A percentile compares a stretch with the other conserved stretches of the same genome.
Evolutionary conservation across 2,113 vertebrate species (phyloP).

Genomic region (Rhynchomys soricoides): DNA sequence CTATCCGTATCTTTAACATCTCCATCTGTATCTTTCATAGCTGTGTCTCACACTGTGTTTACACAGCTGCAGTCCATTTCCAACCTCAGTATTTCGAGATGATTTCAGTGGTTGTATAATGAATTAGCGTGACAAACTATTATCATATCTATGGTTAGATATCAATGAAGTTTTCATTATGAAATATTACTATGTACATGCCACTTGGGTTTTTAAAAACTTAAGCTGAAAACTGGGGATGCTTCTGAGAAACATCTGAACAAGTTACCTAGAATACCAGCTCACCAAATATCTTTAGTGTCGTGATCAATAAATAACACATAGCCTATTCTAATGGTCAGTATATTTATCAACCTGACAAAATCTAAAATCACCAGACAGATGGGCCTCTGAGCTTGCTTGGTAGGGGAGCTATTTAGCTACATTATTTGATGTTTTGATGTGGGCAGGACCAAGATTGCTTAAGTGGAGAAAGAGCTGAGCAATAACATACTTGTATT

Average conservation of each 20-base stretch:
- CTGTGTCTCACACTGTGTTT: neutral
- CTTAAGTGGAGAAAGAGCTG: neutral
- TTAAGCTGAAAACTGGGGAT: neutral
- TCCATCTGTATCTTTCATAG: neutral
- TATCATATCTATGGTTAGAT: neutral
- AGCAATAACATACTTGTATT: neutral
- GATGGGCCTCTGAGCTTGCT: neutral
- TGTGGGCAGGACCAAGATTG: neutral
- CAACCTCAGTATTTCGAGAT: neutral
- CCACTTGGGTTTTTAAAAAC: neutral
- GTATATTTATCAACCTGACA: neutral
- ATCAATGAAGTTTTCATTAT: neutral
- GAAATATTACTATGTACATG: neutral
- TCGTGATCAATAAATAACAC: neutral
- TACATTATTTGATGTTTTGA: no score
- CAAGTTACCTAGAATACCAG: neutral
- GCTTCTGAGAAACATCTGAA: neutral
- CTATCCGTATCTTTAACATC: neutral
- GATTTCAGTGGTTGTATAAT: neutral
- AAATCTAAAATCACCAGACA: neutral
- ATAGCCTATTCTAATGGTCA: neutral
- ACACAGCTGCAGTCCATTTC: neutral
- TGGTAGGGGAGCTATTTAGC: neutral
- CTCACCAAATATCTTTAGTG: neutral
- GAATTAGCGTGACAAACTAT: neutral